Base-by-base conservation (phyloP, 2,888 invertebrate species). In the Chaetogeoica ovagalla region DNA sequence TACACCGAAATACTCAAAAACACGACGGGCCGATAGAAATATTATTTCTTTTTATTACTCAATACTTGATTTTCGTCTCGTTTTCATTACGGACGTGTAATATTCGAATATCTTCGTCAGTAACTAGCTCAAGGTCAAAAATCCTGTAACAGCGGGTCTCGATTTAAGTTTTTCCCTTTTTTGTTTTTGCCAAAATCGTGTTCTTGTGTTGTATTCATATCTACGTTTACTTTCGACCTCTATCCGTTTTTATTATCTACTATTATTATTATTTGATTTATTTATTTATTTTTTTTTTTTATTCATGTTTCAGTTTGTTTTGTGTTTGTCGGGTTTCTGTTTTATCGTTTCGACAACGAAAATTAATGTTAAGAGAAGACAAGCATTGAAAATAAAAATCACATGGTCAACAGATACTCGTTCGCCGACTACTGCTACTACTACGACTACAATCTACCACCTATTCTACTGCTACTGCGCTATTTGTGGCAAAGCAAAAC, bases 251-350 rank as follows among this genome's bases (percentile, higher is more conserved):
- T 1, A 39, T 43, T 0, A 13, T 7, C 1, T 7, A 21, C 11
- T 39, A 0, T 19, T 52, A 21, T n/a, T 39, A 0, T 39, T 52
- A n/a, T 65, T n/a, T n/a, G n/a, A n/a, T n/a, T 39, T 19, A 21
- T 13, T 2, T n/a, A 1, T 57, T 17, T 69, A 15, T 2, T n/a
- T 9, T 70, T 17, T 69, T 21, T 43, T 66, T 17, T 57, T 75
- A 65, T 43, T 75, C 23, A 7, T 75, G 63, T 79, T 79, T 39
- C 77, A 79, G 77, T 69, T 77, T 79, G 23, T 66, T 66, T 59
- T 66, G 23, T 57, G 55, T 43, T 66, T 75, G 43, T 66, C 57
- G 30, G 65, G 48, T 65, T 23, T 75, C 75, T 75, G 17, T 57
- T 66, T 66, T 43, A 66, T 65, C 55, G 15, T 74, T 59, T 66